A percentile compares a stretch with the other conserved stretches of the same genome.
These are phyloP conservation scores for Equus przewalskii DNA, from an alignment of 2,113 vertebrate species.

Conservation along the genomic window DNA sequence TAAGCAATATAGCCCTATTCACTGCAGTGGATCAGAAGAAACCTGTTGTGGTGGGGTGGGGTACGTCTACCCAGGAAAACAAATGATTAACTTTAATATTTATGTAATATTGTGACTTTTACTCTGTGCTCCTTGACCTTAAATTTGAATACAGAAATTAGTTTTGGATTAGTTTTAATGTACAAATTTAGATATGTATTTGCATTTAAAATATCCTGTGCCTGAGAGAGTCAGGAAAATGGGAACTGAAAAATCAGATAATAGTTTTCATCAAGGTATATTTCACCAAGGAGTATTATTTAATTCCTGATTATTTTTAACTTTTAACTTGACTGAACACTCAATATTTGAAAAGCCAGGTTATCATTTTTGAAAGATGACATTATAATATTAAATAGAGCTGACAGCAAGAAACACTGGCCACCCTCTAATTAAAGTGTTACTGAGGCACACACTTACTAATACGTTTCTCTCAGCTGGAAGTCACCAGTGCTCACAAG, in stretches of 20 bases:
- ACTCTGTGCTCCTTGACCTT: not conserved
- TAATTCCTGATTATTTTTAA: slow-evolving; percentile 32
- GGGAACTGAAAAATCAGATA: not conserved
- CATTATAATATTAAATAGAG: not conserved
- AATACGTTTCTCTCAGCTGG: not conserved
- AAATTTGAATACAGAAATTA: slow-evolving; percentile 30
- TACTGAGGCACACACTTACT: not conserved
- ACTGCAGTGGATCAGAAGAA: not conserved
- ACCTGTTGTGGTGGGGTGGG: not conserved
- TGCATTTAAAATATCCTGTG: not conserved
- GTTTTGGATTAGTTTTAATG: not conserved
- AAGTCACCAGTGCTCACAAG: not conserved
- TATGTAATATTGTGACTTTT: not conserved
- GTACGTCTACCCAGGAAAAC: not conserved
- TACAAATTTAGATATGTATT: not conserved
- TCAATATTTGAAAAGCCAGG: not conserved
- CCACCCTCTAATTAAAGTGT: not conserved
- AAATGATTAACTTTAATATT: not conserved
- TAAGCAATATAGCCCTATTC: not conserved
- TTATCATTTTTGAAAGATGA: not conserved
- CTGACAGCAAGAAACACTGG: not conserved
- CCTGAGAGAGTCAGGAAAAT: not conserved
- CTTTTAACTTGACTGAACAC: not conserved
- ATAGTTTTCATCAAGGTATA: not conserved
- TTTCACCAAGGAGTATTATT: not conserved